Conservation (phyloP, 2,888 invertebrate species). For the Agrilus cyanescens region DNA sequence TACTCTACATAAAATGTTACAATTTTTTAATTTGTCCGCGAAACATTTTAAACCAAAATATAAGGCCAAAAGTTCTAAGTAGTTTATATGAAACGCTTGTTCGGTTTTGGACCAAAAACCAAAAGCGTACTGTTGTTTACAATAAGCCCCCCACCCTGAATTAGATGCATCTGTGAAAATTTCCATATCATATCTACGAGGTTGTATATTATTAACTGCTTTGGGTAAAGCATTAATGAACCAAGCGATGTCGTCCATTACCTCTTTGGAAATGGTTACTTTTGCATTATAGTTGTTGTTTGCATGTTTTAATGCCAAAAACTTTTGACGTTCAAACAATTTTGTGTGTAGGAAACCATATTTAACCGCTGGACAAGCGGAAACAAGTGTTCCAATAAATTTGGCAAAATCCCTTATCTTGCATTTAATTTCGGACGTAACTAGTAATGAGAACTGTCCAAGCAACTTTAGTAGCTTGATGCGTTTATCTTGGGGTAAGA, state of each 20-base stretch:
- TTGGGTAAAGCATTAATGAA: conserved; percentile 11
- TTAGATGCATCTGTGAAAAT: conserved; percentile 19
- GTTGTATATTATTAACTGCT: conserved; percentile 8
- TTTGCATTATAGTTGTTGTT: conserved; percentile 11
- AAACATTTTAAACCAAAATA: conserved; percentile 18
- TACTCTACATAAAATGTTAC: conserved; percentile 12
- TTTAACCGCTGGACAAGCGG: conserved; percentile 21
- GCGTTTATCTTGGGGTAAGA: too few relatives aligned
- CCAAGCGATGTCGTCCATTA: conserved; percentile 10
- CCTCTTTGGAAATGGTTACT: conserved; percentile 4
- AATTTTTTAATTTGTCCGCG: conserved; percentile 9
- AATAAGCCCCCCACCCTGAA: conserved; percentile 16
- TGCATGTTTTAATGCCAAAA: conserved; percentile 10
- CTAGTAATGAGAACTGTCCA: too few relatives aligned
- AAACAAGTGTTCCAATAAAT: conserved; percentile 15
- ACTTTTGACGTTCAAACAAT: conserved; percentile 9
- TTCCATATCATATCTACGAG: conserved; percentile 10
- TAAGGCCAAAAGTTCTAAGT: conserved; percentile 16
- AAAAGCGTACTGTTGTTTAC: conserved; percentile 8
- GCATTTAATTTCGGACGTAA: too few relatives aligned
- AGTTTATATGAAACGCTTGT: conserved; percentile 13
- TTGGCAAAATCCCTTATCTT: conserved; percentile 13
- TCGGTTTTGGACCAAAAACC: conserved; percentile 15
- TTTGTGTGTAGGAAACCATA: conserved; percentile 24
- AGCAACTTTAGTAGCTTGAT: too few relatives aligned